Evolutionary conservation across 2,797 vertebrate species (phyloP), one percentile per base, ranked within the genome.

Genomic region (Molothrus ater): DNA sequence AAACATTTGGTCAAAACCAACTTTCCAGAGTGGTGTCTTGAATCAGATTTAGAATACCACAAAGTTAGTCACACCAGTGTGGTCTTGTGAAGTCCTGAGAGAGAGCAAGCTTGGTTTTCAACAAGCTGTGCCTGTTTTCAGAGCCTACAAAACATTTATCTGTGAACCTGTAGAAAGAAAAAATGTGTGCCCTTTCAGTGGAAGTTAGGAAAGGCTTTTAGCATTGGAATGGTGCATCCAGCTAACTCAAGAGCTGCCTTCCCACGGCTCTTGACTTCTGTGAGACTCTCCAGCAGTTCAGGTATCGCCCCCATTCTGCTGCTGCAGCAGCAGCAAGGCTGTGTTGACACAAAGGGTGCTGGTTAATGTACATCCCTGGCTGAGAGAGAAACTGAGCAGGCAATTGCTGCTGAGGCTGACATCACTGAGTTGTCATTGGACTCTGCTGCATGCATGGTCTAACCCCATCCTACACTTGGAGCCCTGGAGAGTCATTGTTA

Each of bases 31-130:
- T 80, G 83, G 83, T 96, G 38, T 92, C 63, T 88, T 88, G 78
- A 96, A 95, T 80, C 80, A 88, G 68, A 87, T 88, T 96, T 88
- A 92, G 90, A 96, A 92, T 87, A 76, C 90, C 94, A 82, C 83
- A n/a, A 86, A 88, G 86, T 94, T 90, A 86, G 92, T 96, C 90
- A 93, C 80, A 86, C 83, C 81, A 92, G 51, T 86, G 91, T 92
- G 75, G 87, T 92, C 90, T 85, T 70, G 42, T 47, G 88, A 94
- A 82, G 76, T 38, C 68, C 88, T 76, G 74, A 73, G 80, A 84
- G 79, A 88, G 56, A 92, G 66, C 74, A 80, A 88, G 78, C 24
- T 87, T 86, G 50, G 45, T 80, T 84, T 92, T 84, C 83, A 86
- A 32, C 56, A 88, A 36, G 47, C 68, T 65, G 13, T 47, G 64